phyloP scores from a whole-genome alignment of 2,888 invertebrate species.

The Ormyrus thymus region DNA sequence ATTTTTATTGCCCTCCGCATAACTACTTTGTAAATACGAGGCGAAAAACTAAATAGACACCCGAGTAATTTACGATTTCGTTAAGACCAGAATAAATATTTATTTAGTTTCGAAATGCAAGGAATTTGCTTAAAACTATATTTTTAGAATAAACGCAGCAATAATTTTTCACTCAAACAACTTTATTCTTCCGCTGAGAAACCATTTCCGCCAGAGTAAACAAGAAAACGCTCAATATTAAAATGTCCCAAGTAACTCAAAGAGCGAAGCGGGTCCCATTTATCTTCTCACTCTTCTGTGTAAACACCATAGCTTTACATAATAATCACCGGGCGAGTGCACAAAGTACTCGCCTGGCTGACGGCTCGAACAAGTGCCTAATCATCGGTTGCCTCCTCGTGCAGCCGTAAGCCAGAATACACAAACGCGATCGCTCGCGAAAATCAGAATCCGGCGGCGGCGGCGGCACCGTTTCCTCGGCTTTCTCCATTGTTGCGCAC shows the following conservation, averaged over 20 bases:
- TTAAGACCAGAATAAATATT: no score
- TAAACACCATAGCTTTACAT: conserved; percentile 5
- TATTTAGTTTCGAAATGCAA: no score
- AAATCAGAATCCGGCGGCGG: conserved; percentile 30
- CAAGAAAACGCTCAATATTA: not conserved
- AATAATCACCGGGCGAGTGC: not conserved
- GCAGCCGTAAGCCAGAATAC: not conserved
- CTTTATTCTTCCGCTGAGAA: no score
- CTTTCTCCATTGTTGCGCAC: conserved; percentile 39
- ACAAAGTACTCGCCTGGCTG: not conserved
- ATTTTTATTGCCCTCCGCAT: no score
- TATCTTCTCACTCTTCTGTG: not conserved
- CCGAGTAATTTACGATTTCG: no score
- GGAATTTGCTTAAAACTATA: no score
- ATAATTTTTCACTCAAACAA: no score
- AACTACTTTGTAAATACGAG: no score
- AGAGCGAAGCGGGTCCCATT: no score
- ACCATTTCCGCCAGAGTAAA: not conserved
- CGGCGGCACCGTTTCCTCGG: conserved; percentile 13
- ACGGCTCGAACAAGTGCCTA: conserved; percentile 13
- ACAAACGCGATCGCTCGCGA: conserved; percentile 3
- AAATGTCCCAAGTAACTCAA: not conserved
- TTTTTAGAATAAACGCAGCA: no score
- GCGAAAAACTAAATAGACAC: no score
- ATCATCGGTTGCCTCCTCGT: conserved; percentile 22